These are phyloP conservation scores for Siniperca chuatsi DNA, from an alignment of 2,113 vertebrate genomes.

Conservation along the genomic window DNA sequence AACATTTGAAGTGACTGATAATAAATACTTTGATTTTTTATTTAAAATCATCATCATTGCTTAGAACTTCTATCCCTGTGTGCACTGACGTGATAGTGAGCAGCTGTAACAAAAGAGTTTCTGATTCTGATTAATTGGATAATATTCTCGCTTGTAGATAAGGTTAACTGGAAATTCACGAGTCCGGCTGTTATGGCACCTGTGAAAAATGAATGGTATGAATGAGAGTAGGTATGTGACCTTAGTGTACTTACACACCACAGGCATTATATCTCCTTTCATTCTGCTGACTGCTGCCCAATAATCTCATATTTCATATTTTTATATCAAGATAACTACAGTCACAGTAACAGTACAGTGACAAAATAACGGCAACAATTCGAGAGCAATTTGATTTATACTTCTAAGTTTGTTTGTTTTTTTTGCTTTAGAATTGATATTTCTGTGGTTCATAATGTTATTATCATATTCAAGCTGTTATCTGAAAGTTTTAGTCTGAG, in stretches of 20 bases:
- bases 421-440: not conserved
- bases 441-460: not conserved
- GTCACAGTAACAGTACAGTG: not conserved
- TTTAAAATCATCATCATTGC: not conserved
- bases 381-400: not conserved
- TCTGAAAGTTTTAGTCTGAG: conserved; percentile 1
- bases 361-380: not conserved
- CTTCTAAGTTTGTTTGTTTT: not conserved
- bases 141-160: not conserved
- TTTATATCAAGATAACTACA: not conserved
- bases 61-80: too few species aligned
- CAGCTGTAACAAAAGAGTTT: too few species aligned
- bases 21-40: not conserved
- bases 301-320: not conserved
- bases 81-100: too few species aligned
- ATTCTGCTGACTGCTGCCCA: not conserved
- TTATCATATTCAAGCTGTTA: not conserved
- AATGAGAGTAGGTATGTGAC: not conserved
- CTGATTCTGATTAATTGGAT: not conserved
- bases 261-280: not conserved
- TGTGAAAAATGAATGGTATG: not conserved
- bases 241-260: not conserved
- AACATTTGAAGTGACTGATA: not conserved
- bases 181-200: not conserved
- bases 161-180: not conserved